A percentile compares a stretch with the other conserved stretches of the same genome.
Evolutionary conservation across 2,888 invertebrate genomes (phyloP).

Genomic region (Drosophila dives): DNA sequence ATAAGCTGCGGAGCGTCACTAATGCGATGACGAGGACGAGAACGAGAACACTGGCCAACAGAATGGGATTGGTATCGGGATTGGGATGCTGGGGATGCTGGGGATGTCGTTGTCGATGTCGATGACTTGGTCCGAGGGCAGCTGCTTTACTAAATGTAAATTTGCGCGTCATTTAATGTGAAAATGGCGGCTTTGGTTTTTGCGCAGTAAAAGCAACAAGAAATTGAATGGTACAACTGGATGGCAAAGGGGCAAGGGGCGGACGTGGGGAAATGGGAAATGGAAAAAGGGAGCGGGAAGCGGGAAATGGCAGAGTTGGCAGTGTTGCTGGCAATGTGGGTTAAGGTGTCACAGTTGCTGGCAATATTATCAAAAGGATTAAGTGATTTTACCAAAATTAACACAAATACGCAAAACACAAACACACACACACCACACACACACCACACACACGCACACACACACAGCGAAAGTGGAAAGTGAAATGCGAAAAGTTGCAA

Average conservation of each 20-base stretch:
- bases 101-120: slow-evolving; percentile 17
- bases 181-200: slow-evolving; percentile 44
- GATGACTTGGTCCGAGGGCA: slow-evolving; percentile 33
- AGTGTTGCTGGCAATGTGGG: slow-evolving; percentile 38
- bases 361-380: slow-evolving; percentile 72
- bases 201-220: slow-evolving; percentile 7
- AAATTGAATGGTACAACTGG: not conserved
- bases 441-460: not conserved
- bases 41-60: slow-evolving; percentile 1
- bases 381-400: slow-evolving; percentile 74
- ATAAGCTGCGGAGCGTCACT: slow-evolving; percentile 72
- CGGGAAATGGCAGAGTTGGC: not conserved
- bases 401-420: slow-evolving; percentile 41
- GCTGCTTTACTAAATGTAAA: slow-evolving; percentile 63
- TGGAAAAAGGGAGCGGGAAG: not conserved
- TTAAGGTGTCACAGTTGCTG: slow-evolving; percentile 60
- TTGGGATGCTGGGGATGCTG: too few relatives aligned
- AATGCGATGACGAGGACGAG: slow-evolving; percentile 59
- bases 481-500: slow-evolving; percentile 5
- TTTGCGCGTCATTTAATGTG: slow-evolving; percentile 75
- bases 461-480: slow-evolving; percentile 4
- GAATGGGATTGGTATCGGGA: not conserved
- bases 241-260: not conserved
- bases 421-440: slow-evolving; percentile 21
- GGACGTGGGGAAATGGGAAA: not conserved